phyloP scores from a whole-genome alignment of 2,113 vertebrate genomes.

The Galbula dea region DNA sequence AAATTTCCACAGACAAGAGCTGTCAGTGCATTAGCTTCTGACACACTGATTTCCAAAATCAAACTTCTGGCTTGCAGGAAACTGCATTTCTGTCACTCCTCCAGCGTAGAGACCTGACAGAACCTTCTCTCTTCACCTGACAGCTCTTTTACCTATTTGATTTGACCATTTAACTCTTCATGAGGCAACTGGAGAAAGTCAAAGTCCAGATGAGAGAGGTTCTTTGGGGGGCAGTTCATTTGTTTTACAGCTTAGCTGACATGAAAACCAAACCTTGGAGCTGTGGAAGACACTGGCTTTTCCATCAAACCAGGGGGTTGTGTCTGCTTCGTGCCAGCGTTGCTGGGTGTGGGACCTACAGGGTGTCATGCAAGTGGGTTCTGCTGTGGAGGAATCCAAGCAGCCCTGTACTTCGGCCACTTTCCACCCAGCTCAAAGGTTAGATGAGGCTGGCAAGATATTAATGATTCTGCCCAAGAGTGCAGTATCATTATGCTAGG shows the following conservation, averaged over 20 bases:
- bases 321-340: rapidly evolving
- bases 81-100: neutral
- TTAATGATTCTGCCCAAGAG: neutral
- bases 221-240: rapidly evolving
- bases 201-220: rapidly evolving
- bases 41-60: neutral
- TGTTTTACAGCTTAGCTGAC: neutral
- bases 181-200: neutral
- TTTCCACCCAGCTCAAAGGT: constrained; percentile 64
- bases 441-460: neutral
- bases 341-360: neutral
- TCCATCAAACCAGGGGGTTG: neutral
- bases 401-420: neutral
- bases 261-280: neutral
- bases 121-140: neutral
- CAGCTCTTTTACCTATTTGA: neutral
- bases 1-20: neutral
- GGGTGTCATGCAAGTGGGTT: neutral
- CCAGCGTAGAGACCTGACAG: neutral
- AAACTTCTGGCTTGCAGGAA: neutral
- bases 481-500: neutral
- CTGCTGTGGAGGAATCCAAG: neutral
- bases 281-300: neutral
- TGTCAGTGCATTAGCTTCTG: neutral
- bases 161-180: neutral